phyloP scores from a whole-genome alignment of 2,113 vertebrate species.

The Rhea pennata region DNA sequence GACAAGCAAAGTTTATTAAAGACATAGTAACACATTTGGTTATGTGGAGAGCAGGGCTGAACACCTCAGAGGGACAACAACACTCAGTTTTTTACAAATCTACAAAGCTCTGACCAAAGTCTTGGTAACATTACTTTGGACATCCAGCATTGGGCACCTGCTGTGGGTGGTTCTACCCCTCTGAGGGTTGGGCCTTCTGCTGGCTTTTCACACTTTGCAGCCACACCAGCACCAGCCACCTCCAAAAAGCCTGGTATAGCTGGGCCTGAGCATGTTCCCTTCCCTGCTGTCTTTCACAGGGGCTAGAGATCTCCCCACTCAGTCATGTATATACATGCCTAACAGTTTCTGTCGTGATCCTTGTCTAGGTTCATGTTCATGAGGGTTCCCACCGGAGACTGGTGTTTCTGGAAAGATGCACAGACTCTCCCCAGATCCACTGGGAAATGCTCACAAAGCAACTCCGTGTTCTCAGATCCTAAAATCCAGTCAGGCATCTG shows the following conservation, averaged over 20 bases:
- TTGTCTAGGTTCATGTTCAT: background rate
- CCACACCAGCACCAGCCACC: too few species aligned
- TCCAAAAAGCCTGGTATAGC: background rate
- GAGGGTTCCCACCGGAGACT: background rate
- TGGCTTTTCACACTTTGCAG: background rate
- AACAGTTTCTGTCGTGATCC: background rate
- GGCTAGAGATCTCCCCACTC: background rate
- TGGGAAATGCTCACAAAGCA: background rate
- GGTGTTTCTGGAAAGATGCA: background rate
- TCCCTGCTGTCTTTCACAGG: background rate
- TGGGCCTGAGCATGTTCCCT: background rate
- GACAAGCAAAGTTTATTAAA: background rate
- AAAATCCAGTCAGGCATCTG: background rate
- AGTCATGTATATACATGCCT: background rate
- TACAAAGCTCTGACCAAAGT: background rate
- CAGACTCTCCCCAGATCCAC: background rate
- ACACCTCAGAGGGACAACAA: rapidly evolving
- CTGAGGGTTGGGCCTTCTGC: rapidly evolving
- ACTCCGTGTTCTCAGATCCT: background rate
- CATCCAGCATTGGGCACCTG: background rate
- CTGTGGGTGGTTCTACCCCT: background rate
- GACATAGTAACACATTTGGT: rapidly evolving
- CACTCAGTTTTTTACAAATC: background rate
- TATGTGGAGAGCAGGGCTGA: background rate
- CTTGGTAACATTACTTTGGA: background rate